These are phyloP conservation scores for Argentina silus DNA, from an alignment of 2,797 vertebrate species.

Conservation along the genomic window DNA sequence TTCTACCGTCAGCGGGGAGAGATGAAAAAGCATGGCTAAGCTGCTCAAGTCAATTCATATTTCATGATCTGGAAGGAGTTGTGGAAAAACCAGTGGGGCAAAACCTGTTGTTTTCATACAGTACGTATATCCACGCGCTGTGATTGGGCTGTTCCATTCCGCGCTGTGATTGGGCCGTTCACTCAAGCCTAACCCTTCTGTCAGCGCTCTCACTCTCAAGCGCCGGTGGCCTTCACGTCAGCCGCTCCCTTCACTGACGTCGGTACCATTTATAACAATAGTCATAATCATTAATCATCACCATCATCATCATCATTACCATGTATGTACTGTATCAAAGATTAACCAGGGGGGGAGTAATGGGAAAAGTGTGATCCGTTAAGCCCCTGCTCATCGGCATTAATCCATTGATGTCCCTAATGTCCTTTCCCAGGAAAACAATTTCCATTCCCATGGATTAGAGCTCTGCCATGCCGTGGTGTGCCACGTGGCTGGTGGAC, in stretches of 20 bases:
- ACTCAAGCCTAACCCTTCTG: not conserved
- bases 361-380: not conserved
- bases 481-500: not conserved
- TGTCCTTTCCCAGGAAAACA: constrained; percentile 2
- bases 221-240: not conserved
- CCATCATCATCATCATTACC: no score
- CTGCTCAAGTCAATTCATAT: constrained; percentile 14
- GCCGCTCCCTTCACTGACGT: not conserved
- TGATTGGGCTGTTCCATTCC: not conserved
- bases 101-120: not conserved
- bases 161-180: no score
- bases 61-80: constrained; percentile 26
- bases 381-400: not conserved
- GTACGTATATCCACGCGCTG: not conserved
- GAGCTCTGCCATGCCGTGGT: not conserved
- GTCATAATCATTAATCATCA: not conserved
- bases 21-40: not conserved
- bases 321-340: not conserved
- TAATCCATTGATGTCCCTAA: not conserved
- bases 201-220: not conserved
- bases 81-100: not conserved
- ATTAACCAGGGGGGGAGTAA: not conserved
- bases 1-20: not conserved
- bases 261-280: not conserved
- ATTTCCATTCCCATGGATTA: not conserved